Evolutionary conservation across 2,113 vertebrate species (phyloP).

Genomic region (Agelaius tricolor): DNA sequence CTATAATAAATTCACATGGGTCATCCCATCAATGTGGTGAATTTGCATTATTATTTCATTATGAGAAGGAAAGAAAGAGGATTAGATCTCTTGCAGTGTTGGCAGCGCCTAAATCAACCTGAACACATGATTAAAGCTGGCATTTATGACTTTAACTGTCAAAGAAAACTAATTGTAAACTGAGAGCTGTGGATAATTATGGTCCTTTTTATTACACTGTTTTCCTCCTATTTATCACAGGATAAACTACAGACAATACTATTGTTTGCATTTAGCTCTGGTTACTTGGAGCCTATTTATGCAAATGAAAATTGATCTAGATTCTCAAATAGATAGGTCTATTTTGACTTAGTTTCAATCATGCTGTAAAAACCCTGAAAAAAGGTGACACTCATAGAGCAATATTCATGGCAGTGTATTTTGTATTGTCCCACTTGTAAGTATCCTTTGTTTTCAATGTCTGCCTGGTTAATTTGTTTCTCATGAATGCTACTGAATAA

Average conservation of each 20-base stretch:
- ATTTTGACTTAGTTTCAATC: slow-evolving; percentile 39
- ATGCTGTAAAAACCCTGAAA: not conserved
- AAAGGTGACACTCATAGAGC: not conserved
- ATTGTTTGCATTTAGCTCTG: slow-evolving; percentile 66
- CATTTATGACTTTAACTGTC: slow-evolving; percentile 81
- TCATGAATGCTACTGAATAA: not conserved
- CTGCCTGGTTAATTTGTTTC: slow-evolving; percentile 14
- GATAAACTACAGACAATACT: slow-evolving; percentile 68
- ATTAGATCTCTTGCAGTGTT: slow-evolving; percentile 77
- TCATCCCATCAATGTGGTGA: slow-evolving; percentile 75
- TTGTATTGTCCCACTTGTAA: not conserved
- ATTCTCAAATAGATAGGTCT: slow-evolving; percentile 51
- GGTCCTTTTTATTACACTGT: slow-evolving; percentile 68
- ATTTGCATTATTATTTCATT: slow-evolving; percentile 86
- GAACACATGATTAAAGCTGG: slow-evolving; percentile 80
- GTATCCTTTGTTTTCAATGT: not conserved
- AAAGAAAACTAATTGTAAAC: slow-evolving; percentile 81
- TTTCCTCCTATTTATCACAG: slow-evolving; percentile 75
- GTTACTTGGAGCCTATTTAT: slow-evolving; percentile 69
- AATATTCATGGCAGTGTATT: not conserved
- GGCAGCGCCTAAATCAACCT: slow-evolving; percentile 74
- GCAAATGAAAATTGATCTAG: slow-evolving; percentile 70
- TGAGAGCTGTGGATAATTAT: slow-evolving; percentile 77
- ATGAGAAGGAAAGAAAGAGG: slow-evolving; percentile 75
- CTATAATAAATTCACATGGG: slow-evolving; percentile 79